Base-by-base conservation (phyloP, 2,888 invertebrate species). In the Cosmia pyralina region DNA sequence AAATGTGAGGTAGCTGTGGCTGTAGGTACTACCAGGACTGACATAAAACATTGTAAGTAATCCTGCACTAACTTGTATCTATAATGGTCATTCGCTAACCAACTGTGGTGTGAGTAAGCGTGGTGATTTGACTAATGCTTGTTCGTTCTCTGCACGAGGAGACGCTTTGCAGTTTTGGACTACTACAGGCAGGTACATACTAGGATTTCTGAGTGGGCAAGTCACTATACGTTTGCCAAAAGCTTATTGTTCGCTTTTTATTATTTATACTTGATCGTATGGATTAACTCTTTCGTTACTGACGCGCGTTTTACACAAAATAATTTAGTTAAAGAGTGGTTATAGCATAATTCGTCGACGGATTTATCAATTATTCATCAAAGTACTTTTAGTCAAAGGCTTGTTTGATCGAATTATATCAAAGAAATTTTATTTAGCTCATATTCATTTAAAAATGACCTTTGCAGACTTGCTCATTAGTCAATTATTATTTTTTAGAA, bases 301-400 rank as follows among this genome's bases (percentile, higher is more conserved):
- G 34, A 15, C 28, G 13, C 17, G 8, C 46, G n/a, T 64, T 69
- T 50, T 48, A 13, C 19, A 63, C 19, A 58, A 62, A 75, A 70
- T 64, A 70, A 70, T 64, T 70, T 41, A 58, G 58, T 22, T 46
- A 46, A 44, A 52, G 48, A 44, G 28, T 63, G 46, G 46, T 22
- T 58, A 57, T 15, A 58, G 28, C 69, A 38, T 28, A n/a, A 58
- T 70, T 75, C 46, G 75, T 75, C n/a, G 52, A 64, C 52, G 38
- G 58, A 64, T 63, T 70, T 19, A 63, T 64, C 46, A 64, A 76
- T 75, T 75, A 64, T 76, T 76, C 75, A 76, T 75, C 75, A 70
- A 70, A 75, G 58, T 48, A 69, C 70, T 70, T 75, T 68, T 46
- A 48, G 46, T 59, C 70, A 75, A 70, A 59, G 63, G 52, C 15